Percentiles rank a stretch among this genome's conserved stretches.
phyloP scores from a whole-genome alignment of 2,888 invertebrate species.

The Caenorhabditis sp. region DNA sequence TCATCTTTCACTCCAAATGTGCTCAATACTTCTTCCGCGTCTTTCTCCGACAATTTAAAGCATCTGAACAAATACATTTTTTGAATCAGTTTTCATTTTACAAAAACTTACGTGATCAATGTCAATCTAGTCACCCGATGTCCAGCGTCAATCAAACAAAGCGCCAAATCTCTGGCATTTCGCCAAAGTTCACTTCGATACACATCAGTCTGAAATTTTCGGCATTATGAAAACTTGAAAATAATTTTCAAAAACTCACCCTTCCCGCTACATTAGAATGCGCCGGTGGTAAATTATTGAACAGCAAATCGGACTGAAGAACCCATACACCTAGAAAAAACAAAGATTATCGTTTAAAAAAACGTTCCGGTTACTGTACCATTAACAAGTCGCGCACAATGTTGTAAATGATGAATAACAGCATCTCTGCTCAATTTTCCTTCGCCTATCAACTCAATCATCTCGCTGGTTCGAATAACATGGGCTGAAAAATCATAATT shows the following conservation, averaged over 20 bases:
- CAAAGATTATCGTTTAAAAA: neutral
- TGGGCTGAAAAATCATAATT: constrained; percentile 19
- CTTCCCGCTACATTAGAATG: constrained; percentile 46
- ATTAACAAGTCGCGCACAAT: constrained; percentile 39
- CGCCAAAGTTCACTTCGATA: constrained; percentile 45
- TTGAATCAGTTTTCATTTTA: neutral
- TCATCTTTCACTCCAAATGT: constrained; percentile 39
- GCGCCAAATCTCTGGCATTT: constrained; percentile 46
- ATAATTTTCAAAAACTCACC: constrained; percentile 10
- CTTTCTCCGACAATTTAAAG: constrained; percentile 38
- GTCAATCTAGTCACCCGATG: constrained; percentile 38
- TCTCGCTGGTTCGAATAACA: constrained; percentile 35
- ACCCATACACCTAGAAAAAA: constrained; percentile 47
- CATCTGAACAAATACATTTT: constrained; percentile 24
- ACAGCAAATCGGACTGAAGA: constrained; percentile 42
- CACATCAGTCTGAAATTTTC: constrained; percentile 36
- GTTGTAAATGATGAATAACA: constrained; percentile 21
- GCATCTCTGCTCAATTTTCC: constrained; percentile 4
- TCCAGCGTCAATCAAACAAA: constrained; percentile 40
- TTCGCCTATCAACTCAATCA: constrained; percentile 18
- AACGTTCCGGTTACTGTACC: constrained; percentile 2
- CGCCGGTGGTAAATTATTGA: constrained; percentile 46
- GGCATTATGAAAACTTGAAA: neutral
- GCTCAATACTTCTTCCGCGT: constrained; percentile 44
- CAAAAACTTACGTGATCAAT: constrained; percentile 19